Evolutionary conservation across 2,797 vertebrate genomes (phyloP).

Genomic region (Rhinichthys osculus): DNA sequence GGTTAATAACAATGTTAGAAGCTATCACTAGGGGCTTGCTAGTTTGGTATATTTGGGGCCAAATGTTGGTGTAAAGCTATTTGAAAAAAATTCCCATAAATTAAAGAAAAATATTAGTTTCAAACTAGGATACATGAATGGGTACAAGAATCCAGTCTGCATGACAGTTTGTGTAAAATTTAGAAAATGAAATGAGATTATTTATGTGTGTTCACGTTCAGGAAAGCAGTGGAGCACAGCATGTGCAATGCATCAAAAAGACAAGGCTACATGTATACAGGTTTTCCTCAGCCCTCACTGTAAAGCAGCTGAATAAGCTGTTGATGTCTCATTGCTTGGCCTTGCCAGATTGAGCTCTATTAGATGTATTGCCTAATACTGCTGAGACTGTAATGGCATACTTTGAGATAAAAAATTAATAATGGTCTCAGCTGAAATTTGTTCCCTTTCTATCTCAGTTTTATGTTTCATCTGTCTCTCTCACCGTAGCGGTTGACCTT

Average conservation of each 20-base stretch:
- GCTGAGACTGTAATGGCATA: conserved; percentile 9
- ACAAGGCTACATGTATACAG: background rate
- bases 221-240: background rate
- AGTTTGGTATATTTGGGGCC: background rate
- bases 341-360: conserved; percentile 18
- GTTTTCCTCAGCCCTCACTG: background rate
- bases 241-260: background rate
- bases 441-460: conserved; percentile 21
- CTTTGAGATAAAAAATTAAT: conserved; percentile 47
- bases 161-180: background rate
- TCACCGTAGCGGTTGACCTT: conserved; percentile 37
- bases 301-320: background rate
- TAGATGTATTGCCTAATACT: conserved; percentile 40
- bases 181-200: background rate
- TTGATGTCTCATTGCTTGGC: background rate
- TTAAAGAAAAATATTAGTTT: background rate
- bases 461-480: conserved; percentile 33
- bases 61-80: background rate
- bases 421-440: conserved; percentile 29
- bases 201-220: background rate
- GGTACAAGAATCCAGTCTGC: background rate
- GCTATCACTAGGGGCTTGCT: background rate
- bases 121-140: background rate
- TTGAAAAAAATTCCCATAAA: background rate
- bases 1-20: background rate